Evolutionary conservation across 2,797 vertebrate species (phyloP), one percentile per base, ranked within the genome.

Genomic region (Cheirogaleus major): DNA sequence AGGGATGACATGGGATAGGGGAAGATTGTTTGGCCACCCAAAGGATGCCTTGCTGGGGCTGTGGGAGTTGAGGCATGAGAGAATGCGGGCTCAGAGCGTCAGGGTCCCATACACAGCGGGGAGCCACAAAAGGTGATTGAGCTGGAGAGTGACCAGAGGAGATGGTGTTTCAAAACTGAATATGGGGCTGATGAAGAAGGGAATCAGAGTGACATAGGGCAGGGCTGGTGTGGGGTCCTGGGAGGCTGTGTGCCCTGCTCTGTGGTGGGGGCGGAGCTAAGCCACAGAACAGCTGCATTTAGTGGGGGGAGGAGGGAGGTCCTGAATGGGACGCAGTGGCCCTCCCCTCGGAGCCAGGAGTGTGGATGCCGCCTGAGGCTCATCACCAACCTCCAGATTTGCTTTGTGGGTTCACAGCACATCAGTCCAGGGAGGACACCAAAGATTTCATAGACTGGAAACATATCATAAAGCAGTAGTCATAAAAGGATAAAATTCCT

Each of bases 361-460:
- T 98, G 97, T 98, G 97, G 97, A 95, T 88, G 95, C 94, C 98
- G 97, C 96, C 92, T 81, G 86, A 67, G 83, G 23, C 96, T 43
- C 14, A 22, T 4, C n/a, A 22, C 4, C 32, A 2, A 12, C 48
- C 50, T 75, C 30, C 5, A 27, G 23, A 48, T 8, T 6, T 23
- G 22, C 81, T 41, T 20, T 79, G 12, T 2, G 27, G 63, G 13
- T 23, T 50, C 4, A 14, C 1, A 1, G 59, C 10, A 11, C n/a
- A 2, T 18, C n/a, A 17, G 7, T 63, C 35, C 4, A 3, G 86
- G n/a, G 48, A 70, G 32, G 35, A 45, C 38, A 7, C 0, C 4
- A 45, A 35, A 50, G n/a, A 7, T 38, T 7, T 65, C 22, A n/a
- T 4, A n/a, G 61, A 7, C 1, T 27, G 30, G 15, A 63, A 17